Evolutionary conservation across 2,797 vertebrate species (phyloP), one percentile per base, ranked within the genome.

Genomic region (Crocidura indochinensis): DNA sequence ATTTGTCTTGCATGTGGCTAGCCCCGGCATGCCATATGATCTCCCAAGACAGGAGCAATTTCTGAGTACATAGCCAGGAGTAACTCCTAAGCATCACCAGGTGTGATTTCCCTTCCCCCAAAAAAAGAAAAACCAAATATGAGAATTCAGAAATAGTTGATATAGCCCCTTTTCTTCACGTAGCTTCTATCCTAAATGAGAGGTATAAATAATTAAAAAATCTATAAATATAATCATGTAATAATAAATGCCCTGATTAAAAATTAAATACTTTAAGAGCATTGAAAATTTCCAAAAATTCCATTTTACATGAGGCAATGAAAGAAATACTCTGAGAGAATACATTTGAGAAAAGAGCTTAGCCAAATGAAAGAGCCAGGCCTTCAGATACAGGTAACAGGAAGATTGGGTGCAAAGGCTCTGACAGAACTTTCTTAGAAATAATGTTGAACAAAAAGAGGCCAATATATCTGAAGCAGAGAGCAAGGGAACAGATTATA

Each of bases 121-220:
- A n/a, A n/a, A n/a, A 38, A 38, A 38, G 5, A 38, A 38, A 38
- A 38, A 38, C 38, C 38, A 38, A 17, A 67, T 49, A 68, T 53
- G 19, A 83, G 24, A 44, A 85, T 44, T 68, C 44, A 73, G 68
- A 82, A 78, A 56, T 56, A 17, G 84, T 62, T 87, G 84, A 88
- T 91, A 80, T 84, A 29, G 89, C 60, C 49, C 4, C 19, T 87
- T 88, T 11, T 0, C 72, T 24, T 85, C 20, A 29, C 15, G 15
- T 60, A 87, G 49, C 27, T 53, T 71, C 3, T 46, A 89, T 68
- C 11, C 53, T 69, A 87, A 17, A 22, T 46, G 26, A 3, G 26
- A 22, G 27, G 89, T 88, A 62, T 17, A 75, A 10, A 49, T 62
- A 80, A 91, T 82, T 22, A 81, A 71, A 81, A 60, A 60, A 20